Conservation (phyloP, 1,140 invertebrate genomes). For the Drosophila baimaii region DNA sequence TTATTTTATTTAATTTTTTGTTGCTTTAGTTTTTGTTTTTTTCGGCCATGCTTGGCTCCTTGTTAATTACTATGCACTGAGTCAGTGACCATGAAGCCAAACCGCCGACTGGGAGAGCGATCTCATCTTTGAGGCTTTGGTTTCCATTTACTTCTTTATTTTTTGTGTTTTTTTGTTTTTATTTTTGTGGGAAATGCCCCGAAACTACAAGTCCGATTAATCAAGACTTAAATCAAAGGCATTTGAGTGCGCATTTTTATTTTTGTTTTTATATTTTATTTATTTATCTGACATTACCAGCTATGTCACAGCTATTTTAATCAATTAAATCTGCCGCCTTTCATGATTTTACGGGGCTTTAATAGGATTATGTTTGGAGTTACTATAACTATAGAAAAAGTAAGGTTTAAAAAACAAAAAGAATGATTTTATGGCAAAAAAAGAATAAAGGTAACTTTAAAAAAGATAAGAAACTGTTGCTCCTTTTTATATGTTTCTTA, state of each 20-base stretch:
- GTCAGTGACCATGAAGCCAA: slow-evolving; percentile 75
- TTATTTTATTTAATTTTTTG: slow-evolving; percentile 8
- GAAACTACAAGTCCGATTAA: background rate
- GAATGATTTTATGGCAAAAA: background rate
- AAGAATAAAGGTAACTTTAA: no score
- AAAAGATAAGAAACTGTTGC: no score
- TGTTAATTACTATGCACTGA: slow-evolving; percentile 77
- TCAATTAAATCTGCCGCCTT: slow-evolving; percentile 1
- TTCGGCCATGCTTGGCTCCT: slow-evolving; percentile 27
- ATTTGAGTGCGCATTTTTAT: no score
- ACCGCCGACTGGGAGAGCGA: slow-evolving; percentile 20
- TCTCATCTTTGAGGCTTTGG: slow-evolving; percentile 13
- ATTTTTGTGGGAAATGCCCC: background rate
- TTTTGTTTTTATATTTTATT: background rate
- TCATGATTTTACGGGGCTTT: background rate
- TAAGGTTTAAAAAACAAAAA: background rate
- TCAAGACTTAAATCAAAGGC: background rate
- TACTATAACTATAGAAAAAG: background rate
- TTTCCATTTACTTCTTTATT: background rate
- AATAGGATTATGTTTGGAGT: background rate
- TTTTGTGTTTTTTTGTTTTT: background rate
- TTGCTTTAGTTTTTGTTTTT: slow-evolving; percentile 16
- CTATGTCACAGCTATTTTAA: background rate
- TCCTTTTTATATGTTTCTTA: no score
- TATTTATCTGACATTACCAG: no score